A percentile compares a stretch with the other conserved stretches of the same genome.
Conservation (phyloP, 2,113 vertebrate species). For the Poicephalus gulielmi region DNA sequence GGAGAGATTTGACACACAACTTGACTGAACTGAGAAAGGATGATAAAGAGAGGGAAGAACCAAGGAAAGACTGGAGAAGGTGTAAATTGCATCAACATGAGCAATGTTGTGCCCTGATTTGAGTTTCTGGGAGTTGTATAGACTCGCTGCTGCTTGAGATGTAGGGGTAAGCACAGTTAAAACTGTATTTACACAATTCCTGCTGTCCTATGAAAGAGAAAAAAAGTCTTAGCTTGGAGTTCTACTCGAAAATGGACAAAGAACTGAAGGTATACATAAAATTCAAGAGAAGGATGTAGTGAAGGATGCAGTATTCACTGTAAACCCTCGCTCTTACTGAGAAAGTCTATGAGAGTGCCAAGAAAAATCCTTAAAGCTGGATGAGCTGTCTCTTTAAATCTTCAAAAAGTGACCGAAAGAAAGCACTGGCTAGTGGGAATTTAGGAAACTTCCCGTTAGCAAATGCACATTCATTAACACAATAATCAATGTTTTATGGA, state of each 20-base stretch:
- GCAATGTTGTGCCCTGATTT: background rate
- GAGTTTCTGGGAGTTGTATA: background rate
- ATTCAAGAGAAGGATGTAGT: background rate
- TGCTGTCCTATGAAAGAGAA: background rate
- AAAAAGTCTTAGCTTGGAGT: background rate
- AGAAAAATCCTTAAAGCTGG: background rate
- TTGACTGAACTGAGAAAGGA: background rate
- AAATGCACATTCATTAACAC: background rate
- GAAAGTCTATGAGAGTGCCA: background rate
- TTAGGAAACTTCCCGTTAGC: background rate
- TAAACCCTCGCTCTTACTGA: background rate
- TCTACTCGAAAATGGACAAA: background rate
- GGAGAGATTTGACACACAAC: background rate
- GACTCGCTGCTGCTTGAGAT: background rate
- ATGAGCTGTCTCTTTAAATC: background rate
- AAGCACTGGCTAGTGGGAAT: background rate
- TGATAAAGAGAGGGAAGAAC: background rate
- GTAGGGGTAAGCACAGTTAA: background rate
- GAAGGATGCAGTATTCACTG: background rate
- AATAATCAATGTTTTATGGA: background rate
- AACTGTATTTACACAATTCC: background rate
- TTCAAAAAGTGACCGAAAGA: background rate
- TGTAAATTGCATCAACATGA: background rate
- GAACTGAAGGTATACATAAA: background rate
- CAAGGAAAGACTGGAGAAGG: background rate